These are phyloP conservation scores for Microtus oregoni DNA, from an alignment of 2,113 vertebrate species.

Conservation along the genomic window DNA sequence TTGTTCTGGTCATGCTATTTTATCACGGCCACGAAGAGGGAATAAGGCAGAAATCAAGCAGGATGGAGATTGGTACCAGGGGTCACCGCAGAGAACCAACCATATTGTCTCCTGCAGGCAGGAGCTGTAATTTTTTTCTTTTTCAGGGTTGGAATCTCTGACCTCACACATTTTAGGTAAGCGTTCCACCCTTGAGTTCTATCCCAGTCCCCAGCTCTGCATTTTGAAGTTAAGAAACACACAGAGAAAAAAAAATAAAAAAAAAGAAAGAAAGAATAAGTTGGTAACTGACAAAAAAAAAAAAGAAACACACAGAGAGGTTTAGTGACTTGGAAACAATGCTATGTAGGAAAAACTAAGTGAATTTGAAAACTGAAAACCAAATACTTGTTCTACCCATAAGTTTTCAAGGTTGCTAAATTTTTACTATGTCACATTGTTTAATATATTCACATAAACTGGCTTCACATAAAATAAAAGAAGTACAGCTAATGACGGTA, in stretches of 20 bases:
- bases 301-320: not conserved
- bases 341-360: not conserved
- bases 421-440: not conserved
- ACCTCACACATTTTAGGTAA: not conserved
- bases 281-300: no score
- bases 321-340: not conserved
- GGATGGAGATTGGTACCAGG: not conserved
- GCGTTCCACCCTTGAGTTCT: not conserved
- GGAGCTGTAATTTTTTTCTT: not conserved
- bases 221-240: slow-evolving; percentile 46
- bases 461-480: slow-evolving; percentile 25
- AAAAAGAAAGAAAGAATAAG: no score
- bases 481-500: not conserved
- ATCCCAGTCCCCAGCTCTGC: not conserved
- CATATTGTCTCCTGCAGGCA: not conserved
- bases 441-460: not conserved
- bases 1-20: not conserved
- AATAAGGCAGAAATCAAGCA: not conserved
- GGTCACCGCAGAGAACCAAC: not conserved
- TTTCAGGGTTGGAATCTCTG: not conserved
- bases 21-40: not conserved
- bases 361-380: not conserved
- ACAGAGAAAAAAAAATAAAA: no score
- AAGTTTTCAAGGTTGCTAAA: not conserved
- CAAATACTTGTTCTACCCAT: not conserved